Evolutionary conservation across 2,888 invertebrate genomes (phyloP).

Genomic region (Oscheius sp.): DNA sequence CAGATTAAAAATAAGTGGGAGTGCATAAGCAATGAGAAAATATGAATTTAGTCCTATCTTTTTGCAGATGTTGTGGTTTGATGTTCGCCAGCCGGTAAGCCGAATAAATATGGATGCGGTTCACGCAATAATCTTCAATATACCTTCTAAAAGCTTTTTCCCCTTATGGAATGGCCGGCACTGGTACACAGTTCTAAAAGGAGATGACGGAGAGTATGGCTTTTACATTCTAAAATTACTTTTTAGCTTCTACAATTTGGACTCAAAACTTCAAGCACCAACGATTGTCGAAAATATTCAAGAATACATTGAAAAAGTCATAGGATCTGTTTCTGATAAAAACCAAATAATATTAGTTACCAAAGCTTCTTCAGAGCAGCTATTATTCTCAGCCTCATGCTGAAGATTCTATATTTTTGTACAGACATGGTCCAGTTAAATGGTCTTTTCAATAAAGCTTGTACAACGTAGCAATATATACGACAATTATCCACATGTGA

Average conservation of each 20-base stretch:
- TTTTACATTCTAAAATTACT: not conserved
- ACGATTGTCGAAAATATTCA: conserved; percentile 43
- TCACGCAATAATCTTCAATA: conserved; percentile 54
- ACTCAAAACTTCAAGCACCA: conserved; percentile 61
- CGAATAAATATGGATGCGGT: conserved; percentile 44
- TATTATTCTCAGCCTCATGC: not conserved
- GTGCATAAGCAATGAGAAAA: not conserved
- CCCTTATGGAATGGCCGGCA: conserved; percentile 62
- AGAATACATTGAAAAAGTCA: conserved; percentile 29
- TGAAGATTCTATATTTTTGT: not conserved
- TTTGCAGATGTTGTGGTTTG: conserved; percentile 46
- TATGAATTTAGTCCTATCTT: too few species aligned
- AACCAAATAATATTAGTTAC: conserved; percentile 28
- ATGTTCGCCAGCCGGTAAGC: conserved; percentile 31
- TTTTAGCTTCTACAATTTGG: conserved; percentile 58
- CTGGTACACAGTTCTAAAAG: conserved; percentile 54
- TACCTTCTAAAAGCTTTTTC: conserved; percentile 44
- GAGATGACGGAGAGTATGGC: conserved; percentile 43
- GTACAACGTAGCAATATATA: not conserved
- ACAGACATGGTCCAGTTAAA: not conserved
- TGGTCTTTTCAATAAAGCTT: too few species aligned
- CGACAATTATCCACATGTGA: not conserved
- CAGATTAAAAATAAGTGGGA: too few species aligned
- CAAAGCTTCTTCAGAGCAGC: not conserved
- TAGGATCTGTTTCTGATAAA: conserved; percentile 29